Base-by-base conservation (phyloP, 1,140 invertebrate genomes). In the Platyura marginata region DNA sequence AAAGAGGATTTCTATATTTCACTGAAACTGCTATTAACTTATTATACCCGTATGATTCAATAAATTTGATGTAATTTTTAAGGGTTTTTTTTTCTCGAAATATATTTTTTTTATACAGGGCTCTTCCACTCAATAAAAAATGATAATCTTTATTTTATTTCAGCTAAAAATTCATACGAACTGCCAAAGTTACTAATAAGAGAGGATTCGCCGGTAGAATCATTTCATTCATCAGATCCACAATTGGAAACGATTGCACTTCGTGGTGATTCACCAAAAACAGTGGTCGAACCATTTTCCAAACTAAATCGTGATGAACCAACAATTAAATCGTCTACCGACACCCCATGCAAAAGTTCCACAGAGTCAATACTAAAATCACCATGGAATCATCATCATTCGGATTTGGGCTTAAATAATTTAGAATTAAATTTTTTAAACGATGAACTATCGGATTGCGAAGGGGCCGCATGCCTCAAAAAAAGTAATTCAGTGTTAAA, bases 191-290 rank as follows among this genome's bases (percentile, higher is more conserved):
- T 45, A 11, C 23, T 45, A 11, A 35, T 45, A n/a, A 25, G 44
- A n/a, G 44, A 45, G 25, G 44, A 40, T 40, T 45, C 44, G 20
- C 44, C 44, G n/a, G 20, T 43, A 3, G 42, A 43, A 36, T 43
- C 42, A 22, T 36, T 43, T 18, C 42, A 43, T 23, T 43, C 34
- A 36, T 43, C 42, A 9, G 42, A 43, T 37, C 32, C 42, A 9
- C 42, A 43, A 36, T 20, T 43, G 15, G 42, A 43, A 43, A 43
- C 42, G 6, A 3, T 43, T 11, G 23, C 42, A 8, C 11, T 45
- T 18, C 25, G 44, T 6, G 25, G 29, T n/a, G 44, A 45, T 35
- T 45, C 44, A 21, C 44, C 44, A 10, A 43, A 43, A 25, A 43
- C 5, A 36, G 33, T 43, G 35, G 10, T 43, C 8, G 32, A 13